These are phyloP conservation scores for Tanypteryx hageni DNA, from an alignment of 2,888 invertebrate genomes.

Conservation along the genomic window DNA sequence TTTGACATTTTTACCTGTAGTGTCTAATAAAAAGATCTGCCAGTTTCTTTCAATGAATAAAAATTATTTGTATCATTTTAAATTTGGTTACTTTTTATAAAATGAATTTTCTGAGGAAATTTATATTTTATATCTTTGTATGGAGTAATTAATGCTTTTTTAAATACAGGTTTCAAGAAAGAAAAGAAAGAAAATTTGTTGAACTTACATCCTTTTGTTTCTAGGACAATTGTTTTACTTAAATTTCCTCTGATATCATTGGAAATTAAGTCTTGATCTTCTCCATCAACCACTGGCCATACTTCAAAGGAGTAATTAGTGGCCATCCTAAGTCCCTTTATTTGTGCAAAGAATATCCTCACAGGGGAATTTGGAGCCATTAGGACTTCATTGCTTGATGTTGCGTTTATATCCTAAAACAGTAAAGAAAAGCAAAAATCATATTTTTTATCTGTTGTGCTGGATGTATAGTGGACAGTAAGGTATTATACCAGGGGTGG, in stretches of 20 bases:
- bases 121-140: background rate
- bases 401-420: slow-evolving; percentile 69
- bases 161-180: background rate
- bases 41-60: background rate
- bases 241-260: slow-evolving; percentile 73
- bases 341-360: slow-evolving; percentile 79
- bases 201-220: slow-evolving; percentile 90
- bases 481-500: no score
- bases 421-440: slow-evolving; percentile 25
- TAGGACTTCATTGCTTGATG: slow-evolving; percentile 69
- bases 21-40: background rate
- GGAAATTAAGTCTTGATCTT: slow-evolving; percentile 75
- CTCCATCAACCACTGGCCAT: slow-evolving; percentile 76
- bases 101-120: background rate
- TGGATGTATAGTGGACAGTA: no score
- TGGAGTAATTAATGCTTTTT: background rate
- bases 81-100: background rate
- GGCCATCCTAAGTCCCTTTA: slow-evolving; percentile 87
- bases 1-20: background rate
- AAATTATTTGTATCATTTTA: background rate
- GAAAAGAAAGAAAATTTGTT: background rate
- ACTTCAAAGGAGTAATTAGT: slow-evolving; percentile 90
- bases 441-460: background rate
- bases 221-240: slow-evolving; percentile 84
- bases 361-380: slow-evolving; percentile 71